These are phyloP conservation scores for Aegithalos caudatus DNA, from an alignment of 2,113 vertebrate genomes.

Conservation along the genomic window DNA sequence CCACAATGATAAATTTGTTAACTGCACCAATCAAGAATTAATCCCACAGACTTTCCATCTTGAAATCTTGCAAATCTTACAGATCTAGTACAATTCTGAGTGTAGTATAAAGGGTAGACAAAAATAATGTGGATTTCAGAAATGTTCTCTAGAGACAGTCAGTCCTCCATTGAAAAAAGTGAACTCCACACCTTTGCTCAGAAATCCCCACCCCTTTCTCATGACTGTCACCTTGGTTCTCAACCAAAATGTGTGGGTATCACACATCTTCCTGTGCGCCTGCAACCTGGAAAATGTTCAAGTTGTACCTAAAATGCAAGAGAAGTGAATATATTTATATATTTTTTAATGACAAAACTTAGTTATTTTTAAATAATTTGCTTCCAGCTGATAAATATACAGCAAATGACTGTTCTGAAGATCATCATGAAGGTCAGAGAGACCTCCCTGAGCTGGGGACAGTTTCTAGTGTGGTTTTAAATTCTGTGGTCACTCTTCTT, in stretches of 20 bases:
- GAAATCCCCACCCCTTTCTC: background rate
- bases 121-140: background rate
- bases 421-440: background rate
- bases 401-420: background rate
- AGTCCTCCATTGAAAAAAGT: background rate
- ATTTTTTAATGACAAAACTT: background rate
- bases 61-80: background rate
- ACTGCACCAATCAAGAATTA: background rate
- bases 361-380: background rate
- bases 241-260: background rate
- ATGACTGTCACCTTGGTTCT: background rate
- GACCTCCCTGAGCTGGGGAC: background rate
- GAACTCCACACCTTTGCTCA: background rate
- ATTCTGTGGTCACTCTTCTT: background rate
- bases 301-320: background rate
- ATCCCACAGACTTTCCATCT: background rate
- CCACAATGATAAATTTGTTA: background rate
- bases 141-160: background rate
- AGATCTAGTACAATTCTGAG: background rate
- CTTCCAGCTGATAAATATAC: background rate
- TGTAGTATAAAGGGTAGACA: background rate
- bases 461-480: background rate
- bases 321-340: background rate
- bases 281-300: background rate
- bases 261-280: background rate